Conservation (phyloP, 2,888 invertebrate genomes). For the Ariolimax columbianus region DNA sequence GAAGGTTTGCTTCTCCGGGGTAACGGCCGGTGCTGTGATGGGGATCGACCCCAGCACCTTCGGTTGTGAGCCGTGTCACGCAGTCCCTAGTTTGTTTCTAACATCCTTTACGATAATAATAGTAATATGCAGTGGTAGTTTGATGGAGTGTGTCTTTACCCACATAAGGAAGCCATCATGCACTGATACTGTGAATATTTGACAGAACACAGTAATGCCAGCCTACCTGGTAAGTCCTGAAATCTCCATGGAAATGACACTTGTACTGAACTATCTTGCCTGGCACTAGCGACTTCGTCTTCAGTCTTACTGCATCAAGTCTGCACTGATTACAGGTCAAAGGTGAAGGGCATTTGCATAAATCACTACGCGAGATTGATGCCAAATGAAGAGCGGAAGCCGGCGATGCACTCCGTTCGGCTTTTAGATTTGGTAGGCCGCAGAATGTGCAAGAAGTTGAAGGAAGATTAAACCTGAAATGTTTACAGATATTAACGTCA, state of each 20-base stretch:
- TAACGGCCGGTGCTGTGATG: no score
- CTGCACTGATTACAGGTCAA: conserved; percentile 16
- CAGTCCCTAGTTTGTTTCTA: no score
- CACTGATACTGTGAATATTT: no score
- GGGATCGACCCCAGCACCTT: no score
- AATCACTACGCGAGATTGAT: background rate
- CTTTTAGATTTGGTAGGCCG: background rate
- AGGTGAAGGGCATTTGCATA: conserved; percentile 31
- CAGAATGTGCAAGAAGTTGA: background rate
- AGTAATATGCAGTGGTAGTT: no score
- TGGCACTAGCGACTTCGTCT: background rate
- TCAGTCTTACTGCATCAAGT: background rate
- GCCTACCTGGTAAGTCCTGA: conserved; percentile 48
- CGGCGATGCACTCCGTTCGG: background rate
- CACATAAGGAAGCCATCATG: no score
- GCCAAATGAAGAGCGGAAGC: background rate
- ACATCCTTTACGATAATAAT: no score
- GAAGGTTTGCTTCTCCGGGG: no score
- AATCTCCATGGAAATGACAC: conserved; percentile 52
- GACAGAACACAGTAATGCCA: background rate
- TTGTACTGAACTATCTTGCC: conserved; percentile 15
- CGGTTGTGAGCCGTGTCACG: no score
- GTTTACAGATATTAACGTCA: no score
- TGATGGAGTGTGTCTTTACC: no score
- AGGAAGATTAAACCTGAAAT: conserved; percentile 23